Base-by-base conservation (phyloP, 1,140 invertebrate genomes). In the Lamellibrachia luymesi region DNA sequence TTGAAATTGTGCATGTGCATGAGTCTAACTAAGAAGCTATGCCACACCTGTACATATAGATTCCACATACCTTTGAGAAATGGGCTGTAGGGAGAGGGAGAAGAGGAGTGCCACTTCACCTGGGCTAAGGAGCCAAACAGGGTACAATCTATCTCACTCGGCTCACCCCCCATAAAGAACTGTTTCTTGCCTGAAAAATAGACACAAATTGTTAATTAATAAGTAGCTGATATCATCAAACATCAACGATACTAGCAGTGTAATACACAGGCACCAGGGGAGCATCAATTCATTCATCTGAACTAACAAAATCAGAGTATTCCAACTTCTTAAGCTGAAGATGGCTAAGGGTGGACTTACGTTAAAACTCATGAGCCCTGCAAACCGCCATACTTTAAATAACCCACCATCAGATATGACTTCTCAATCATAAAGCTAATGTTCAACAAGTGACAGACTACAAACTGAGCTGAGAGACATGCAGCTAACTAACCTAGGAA, bases 91-190 rank as follows among this genome's bases (percentile, higher is more conserved):
- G n/a, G 4, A 91, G 17, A 27, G 0, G 49, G 8, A 17, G 49
- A 13, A 17, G 49, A 0, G 49, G 22, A 50, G 91, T 91, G 91
- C 91, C 92, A 90, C 92, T 90, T 56, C 8, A 94, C 92, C 93
- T 96, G 95, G 27, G 92, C 90, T 13, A 95, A 92, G 89, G 94
- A 92, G 2, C 95, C 94, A 93, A 95, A 95, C 7, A 95, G 93
- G 50, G 93, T 92, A 93, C 95, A 95, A 94, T 96, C 94, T 25
- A 94, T 94, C 92, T 94, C 94, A 13, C 93, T 93, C 7, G 94
- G 94, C 10, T 92, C 91, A 51, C 95, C 94, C 49, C 95, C 95
- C 51, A 94, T 92, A 92, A 95, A 92, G 92, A 94, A 96, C 2
- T 56, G 52, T 92, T 95, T 95, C 51, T 94, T 94, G 51, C 94